Conservation (phyloP, 2,797 vertebrate genomes). For the Enteromius argenteus region DNA sequence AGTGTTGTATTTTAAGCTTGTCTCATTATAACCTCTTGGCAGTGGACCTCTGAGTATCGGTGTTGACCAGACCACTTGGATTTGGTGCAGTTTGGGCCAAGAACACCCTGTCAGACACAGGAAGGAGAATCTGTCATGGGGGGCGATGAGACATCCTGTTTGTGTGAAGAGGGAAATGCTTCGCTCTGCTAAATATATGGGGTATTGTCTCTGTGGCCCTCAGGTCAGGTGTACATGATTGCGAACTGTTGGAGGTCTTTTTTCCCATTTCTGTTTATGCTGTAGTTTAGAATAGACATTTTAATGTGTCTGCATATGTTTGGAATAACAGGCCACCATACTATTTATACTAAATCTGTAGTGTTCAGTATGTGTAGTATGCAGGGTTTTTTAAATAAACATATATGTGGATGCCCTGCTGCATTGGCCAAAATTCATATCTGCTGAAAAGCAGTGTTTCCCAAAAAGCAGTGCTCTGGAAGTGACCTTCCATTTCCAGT, state of each 20-base stretch:
- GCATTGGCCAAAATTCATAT: not conserved
- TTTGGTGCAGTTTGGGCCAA: constrained; percentile 45
- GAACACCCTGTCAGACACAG: constrained; percentile 53
- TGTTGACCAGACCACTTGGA: not conserved
- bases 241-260: not conserved
- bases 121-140: constrained; percentile 47
- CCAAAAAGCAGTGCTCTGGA: not conserved
- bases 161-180: constrained; percentile 50
- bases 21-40: not conserved
- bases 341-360: not conserved
- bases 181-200: constrained; percentile 58
- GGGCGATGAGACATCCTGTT: constrained; percentile 63
- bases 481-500: too few species aligned
- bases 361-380: not conserved
- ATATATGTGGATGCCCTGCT: not conserved
- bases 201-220: constrained; percentile 42
- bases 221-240: constrained; percentile 15
- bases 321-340: not conserved
- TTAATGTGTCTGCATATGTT: not conserved
- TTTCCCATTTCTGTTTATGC: not conserved
- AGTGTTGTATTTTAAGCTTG: constrained; percentile 4
- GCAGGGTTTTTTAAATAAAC: not conserved
- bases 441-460: not conserved
- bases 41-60: not conserved
- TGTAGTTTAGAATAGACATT: constrained; percentile 13